Evolutionary conservation across 2,113 vertebrate genomes (phyloP).

Genomic region (Ascaphus truei): DNA sequence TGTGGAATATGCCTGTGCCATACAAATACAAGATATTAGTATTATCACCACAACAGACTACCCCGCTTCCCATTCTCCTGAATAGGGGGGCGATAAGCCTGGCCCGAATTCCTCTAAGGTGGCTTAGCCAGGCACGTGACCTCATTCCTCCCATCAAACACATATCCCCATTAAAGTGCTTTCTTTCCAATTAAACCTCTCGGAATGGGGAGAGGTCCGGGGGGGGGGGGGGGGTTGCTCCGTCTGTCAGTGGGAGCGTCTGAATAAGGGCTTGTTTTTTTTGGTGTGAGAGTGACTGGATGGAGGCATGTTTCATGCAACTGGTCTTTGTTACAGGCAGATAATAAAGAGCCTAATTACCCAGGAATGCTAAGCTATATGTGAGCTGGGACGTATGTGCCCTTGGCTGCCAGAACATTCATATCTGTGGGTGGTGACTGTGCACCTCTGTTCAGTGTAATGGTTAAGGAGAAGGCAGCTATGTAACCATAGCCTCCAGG

Average conservation of each 20-base stretch:
- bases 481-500: background rate
- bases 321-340: slow-evolving; percentile 61
- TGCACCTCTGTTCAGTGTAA: background rate
- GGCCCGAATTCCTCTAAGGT: background rate
- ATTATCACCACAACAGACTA: no score
- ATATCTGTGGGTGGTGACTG: background rate
- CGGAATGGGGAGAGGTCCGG: background rate
- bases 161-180: background rate
- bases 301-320: slow-evolving; percentile 12
- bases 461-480: background rate
- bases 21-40: no score
- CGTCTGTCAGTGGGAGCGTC: accelerated
- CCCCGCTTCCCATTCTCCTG: no score
- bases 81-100: no score
- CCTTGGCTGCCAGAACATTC: background rate
- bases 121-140: no score
- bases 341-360: slow-evolving; percentile 63
- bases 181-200: slow-evolving; percentile 19
- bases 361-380: slow-evolving; percentile 43
- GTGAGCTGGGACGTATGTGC: background rate
- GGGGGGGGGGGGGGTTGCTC: background rate
- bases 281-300: slow-evolving; percentile 4
- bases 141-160: background rate
- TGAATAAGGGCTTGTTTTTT: slow-evolving; percentile 2
- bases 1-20: no score